Evolutionary conservation across 2,797 vertebrate genomes (phyloP).

Genomic region (Pelochelys cantorii): DNA sequence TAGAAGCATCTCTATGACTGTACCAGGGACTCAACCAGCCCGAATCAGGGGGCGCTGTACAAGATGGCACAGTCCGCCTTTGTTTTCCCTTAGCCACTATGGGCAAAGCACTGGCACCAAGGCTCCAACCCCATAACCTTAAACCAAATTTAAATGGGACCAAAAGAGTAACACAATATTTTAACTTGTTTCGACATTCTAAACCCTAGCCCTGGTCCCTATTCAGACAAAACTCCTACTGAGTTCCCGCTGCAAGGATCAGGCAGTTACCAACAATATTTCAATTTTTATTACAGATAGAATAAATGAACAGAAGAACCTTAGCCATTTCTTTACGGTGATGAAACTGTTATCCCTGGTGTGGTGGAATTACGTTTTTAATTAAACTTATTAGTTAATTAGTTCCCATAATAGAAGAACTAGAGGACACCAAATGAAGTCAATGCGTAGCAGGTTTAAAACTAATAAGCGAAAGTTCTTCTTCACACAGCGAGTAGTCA

Average conservation of each 20-base stretch:
- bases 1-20: too few relatives aligned
- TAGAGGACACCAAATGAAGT: too few relatives aligned
- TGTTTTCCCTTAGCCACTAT: too few relatives aligned
- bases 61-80: too few relatives aligned
- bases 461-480: too few relatives aligned
- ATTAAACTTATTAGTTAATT: neutral
- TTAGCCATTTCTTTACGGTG: neutral
- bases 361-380: neutral
- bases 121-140: too few relatives aligned
- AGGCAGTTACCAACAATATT: neutral
- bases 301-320: neutral
- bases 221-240: neutral
- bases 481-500: too few relatives aligned
- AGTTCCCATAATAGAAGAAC: too few relatives aligned
- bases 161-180: fast-evolving
- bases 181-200: neutral
- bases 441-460: too few relatives aligned
- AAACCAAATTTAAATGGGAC: neutral
- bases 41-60: too few relatives aligned
- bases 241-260: neutral
- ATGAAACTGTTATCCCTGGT: neutral
- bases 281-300: neutral
- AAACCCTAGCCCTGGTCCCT: neutral
- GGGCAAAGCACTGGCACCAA: too few relatives aligned
- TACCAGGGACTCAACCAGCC: too few relatives aligned